Percentiles rank a stretch among this genome's conserved stretches.
Evolutionary conservation across 2,113 vertebrate species (phyloP).

Genomic region (Copsychus sechellarum): DNA sequence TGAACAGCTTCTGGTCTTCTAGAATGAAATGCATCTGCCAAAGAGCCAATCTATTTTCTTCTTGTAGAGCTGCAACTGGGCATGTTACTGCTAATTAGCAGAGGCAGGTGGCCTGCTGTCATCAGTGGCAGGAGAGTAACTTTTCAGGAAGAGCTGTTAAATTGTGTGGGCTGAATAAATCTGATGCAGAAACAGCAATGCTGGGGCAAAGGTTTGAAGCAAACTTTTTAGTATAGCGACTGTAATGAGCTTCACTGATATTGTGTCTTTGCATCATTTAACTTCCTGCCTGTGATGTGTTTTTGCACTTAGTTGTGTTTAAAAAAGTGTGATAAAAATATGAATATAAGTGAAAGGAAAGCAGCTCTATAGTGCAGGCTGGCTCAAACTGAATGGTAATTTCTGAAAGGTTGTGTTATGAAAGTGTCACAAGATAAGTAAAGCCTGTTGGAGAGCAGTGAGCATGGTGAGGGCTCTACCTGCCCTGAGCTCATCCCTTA

Average conservation of each 20-base stretch:
- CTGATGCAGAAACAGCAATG: neutral
- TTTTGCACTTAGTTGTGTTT: neutral
- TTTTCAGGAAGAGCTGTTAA: neutral
- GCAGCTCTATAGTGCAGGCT: neutral
- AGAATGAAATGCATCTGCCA: neutral
- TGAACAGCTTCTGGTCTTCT: neutral
- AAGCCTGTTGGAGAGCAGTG: neutral
- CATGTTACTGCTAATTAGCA: neutral
- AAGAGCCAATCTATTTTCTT: neutral
- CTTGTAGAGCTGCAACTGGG: neutral
- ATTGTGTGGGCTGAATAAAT: neutral
- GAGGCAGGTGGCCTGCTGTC: neutral
- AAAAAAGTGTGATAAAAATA: neutral
- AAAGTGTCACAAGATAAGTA: fast-evolving
- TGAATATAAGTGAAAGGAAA: neutral
- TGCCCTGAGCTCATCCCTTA: neutral
- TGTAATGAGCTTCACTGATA: neutral
- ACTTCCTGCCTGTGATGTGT: neutral
- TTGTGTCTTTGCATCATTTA: fast-evolving
- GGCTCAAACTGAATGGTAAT: neutral
- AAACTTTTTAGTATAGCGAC: neutral
- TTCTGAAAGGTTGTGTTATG: neutral
- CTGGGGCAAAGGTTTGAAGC: neutral
- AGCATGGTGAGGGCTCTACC: neutral
- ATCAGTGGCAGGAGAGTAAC: neutral